phyloP scores from a whole-genome alignment of 2,888 invertebrate genomes.

The Tetramorium bicarinatum region DNA sequence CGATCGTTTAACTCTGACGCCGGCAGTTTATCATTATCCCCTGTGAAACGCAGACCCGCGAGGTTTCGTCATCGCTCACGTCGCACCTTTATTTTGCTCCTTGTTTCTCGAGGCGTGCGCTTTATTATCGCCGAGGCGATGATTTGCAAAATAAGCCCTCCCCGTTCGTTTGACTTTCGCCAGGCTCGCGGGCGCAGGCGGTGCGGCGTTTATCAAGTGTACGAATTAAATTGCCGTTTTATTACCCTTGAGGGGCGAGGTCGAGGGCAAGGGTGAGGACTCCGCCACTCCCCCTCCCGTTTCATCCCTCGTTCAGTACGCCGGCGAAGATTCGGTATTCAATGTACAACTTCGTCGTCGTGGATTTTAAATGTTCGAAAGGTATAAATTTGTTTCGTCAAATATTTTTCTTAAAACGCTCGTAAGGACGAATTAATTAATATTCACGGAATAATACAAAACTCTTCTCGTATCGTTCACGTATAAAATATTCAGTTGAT shows the following conservation, averaged over 20 bases:
- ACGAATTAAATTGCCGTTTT: conserved; percentile 86
- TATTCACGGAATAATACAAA: neutral
- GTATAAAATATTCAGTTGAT: conserved; percentile 20
- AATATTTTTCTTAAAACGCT: neutral
- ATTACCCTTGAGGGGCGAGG: conserved; percentile 82
- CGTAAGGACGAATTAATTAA: neutral
- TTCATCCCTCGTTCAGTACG: conserved; percentile 38
- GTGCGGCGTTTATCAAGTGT: conserved; percentile 84
- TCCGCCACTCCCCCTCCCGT: conserved; percentile 52
- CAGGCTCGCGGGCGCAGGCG: conserved; percentile 68
- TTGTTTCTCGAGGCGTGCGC: conserved; percentile 56
- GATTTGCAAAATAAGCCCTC: conserved; percentile 85
- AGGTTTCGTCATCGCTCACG: conserved; percentile 45
- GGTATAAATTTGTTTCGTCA: neutral
- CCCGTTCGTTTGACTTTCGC: conserved; percentile 77
- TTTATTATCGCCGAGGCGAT: conserved; percentile 80
- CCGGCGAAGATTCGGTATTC: conserved; percentile 74
- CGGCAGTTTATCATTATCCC: conserved; percentile 55
- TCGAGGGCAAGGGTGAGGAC: conserved; percentile 50
- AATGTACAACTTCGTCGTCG: conserved; percentile 70
- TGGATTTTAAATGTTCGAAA: conserved; percentile 36
- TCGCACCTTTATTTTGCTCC: conserved; percentile 46
- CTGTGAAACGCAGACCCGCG: conserved; percentile 30
- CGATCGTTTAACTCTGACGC: conserved; percentile 58
- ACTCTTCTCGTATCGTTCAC: neutral